A percentile compares a stretch with the other conserved stretches of the same genome.
Evolutionary conservation across 2,113 vertebrate species (phyloP).

Genomic region (Sterrhoptilus dennistouni): DNA sequence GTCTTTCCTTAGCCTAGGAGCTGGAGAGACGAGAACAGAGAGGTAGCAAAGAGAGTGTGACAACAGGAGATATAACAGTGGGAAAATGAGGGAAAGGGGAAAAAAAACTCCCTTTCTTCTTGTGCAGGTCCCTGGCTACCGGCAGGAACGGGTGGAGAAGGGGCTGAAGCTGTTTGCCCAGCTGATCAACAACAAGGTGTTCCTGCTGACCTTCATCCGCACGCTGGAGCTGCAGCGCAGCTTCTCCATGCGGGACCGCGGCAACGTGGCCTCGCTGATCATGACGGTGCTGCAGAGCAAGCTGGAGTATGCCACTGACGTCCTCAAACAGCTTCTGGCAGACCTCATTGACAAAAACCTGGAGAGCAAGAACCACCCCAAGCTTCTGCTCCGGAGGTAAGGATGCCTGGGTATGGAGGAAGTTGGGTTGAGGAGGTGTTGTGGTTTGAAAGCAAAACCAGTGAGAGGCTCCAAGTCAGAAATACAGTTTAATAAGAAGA

Average conservation of each 20-base stretch:
- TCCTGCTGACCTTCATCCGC: conserved; percentile 94
- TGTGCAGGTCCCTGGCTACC: conserved; percentile 90
- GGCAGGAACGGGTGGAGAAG: conserved; percentile 94
- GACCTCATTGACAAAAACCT: conserved; percentile 98
- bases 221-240: conserved; percentile 94
- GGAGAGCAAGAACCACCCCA: conserved; percentile 99
- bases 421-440: not conserved
- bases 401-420: not conserved
- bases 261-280: conserved; percentile 96
- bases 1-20: not conserved
- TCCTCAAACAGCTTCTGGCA: conserved; percentile 94
- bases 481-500: too few species aligned
- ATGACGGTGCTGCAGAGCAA: conserved; percentile 97
- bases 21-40: not conserved
- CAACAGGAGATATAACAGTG: accelerated
- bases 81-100: not conserved
- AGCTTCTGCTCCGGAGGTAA: conserved; percentile 93
- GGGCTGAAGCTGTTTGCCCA: conserved; percentile 96
- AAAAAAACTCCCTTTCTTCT: not conserved
- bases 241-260: conserved; percentile 97
- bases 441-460: too few species aligned
- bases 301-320: conserved; percentile 94
- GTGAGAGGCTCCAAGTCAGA: too few species aligned
- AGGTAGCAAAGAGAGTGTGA: not conserved
- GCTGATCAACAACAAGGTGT: conserved; percentile 98